Conservation (phyloP, 2,113 vertebrate genomes). For the Ovis aries region DNA sequence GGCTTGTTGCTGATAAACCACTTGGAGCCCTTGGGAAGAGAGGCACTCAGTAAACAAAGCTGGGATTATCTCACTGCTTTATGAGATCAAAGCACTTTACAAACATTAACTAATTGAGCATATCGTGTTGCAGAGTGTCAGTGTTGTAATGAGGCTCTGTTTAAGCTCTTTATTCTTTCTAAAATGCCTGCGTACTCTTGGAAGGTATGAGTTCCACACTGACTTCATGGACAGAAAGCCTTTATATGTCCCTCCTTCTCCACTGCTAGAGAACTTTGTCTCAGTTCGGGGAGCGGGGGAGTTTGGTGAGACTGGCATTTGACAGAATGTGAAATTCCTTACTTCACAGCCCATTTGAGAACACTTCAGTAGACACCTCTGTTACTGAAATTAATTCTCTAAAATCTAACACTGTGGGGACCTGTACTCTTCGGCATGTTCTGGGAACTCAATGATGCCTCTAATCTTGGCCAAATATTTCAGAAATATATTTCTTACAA, state of each 20-base stretch:
- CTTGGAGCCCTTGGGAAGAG: conserved; percentile 30
- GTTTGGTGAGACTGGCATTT: neutral
- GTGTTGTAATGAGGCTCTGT: neutral
- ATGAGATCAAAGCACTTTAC: conserved; percentile 46
- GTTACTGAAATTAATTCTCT: neutral
- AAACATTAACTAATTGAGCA: conserved; percentile 49
- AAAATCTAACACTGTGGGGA: too few relatives aligned
- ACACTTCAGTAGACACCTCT: neutral
- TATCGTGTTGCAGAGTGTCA: neutral
- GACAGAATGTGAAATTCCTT: neutral
- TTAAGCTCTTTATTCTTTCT: conserved; percentile 21
- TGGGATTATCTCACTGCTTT: conserved; percentile 32
- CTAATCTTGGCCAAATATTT: neutral
- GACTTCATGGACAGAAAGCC: neutral
- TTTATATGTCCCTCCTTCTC: neutral
- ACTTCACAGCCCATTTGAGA: neutral
- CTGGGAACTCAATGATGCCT: neutral
- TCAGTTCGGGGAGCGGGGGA: neutral
- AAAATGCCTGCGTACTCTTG: neutral
- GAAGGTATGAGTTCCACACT: neutral
- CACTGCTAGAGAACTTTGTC: neutral
- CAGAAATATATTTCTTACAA: neutral
- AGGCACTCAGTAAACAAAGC: conserved; percentile 26
- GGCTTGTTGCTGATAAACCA: neutral
- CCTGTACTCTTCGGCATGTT: neutral